Evolutionary conservation across 1,140 invertebrate genomes (phyloP), one percentile per base, ranked within the genome.

Genomic region (Cydia fagiglandana): DNA sequence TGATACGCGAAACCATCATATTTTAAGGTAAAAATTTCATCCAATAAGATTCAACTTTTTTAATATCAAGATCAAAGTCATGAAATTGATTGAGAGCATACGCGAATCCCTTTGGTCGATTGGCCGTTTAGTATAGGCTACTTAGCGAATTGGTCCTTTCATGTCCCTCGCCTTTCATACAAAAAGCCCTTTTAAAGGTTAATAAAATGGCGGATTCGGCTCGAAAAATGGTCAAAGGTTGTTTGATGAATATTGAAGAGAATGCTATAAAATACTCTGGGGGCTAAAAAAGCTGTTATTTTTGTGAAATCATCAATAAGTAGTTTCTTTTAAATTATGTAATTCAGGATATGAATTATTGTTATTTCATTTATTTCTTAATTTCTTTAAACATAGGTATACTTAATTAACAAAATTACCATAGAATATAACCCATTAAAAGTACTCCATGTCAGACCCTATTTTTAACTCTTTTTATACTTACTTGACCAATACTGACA

Each of bases 91-190:
- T 75, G 64, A 75, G 61, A 79, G 28, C 61, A 68, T 76, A 53
- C 53, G 6, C 12, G 73, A n/a, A 78, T 61, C 61, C 77, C 78
- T 73, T 78, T 75, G 77, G 34, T n/a, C 81, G 79, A 83, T 83
- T 81, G 81, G 81, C 81, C 81, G 77, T 82, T 77, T 61, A 79
- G 47, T 41, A 38, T 3, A 70, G 56, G 81, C 81, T 81, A 83
- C 81, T 83, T 83, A 83, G 77, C 53, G 56, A 74, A 83, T 83
- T 83, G 76, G 78, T 75, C 81, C 79, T 81, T 83, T 83, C 78
- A 83, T 83, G 81, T 83, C 81, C 76, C 77, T 66, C 15, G 47
- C 66, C 41, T 20, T 76, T 70, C 68, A 70, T 30, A 73, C n/a
- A 53, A 73, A 77, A 41, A 74, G 30, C 20, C 34, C 38, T 74